A percentile compares a stretch with the other conserved stretches of the same genome.
phyloP scores from a whole-genome alignment of 2,888 invertebrate species.

The Dysmachus trigonus region DNA sequence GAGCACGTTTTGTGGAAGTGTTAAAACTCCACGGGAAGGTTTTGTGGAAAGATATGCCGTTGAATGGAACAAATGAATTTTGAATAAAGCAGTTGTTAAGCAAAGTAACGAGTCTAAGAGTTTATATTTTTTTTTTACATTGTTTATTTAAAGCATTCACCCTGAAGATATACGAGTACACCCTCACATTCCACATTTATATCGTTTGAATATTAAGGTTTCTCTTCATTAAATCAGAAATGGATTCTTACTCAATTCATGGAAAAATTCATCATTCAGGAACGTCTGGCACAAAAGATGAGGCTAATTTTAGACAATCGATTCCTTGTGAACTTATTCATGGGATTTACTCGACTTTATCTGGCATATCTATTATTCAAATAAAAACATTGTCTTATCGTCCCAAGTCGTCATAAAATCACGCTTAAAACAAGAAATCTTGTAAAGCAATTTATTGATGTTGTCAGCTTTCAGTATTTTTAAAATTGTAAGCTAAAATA shows the following conservation, averaged over 20 bases:
- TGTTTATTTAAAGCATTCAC: not conserved
- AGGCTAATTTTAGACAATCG: not conserved
- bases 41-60: constrained; percentile 10
- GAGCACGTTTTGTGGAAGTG: constrained; percentile 5
- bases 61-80: not conserved
- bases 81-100: not conserved
- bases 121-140: not conserved
- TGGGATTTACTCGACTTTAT: not conserved
- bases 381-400: not conserved
- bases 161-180: not conserved
- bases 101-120: not conserved
- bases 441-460: not conserved
- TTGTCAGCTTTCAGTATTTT: not conserved
- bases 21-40: too few relatives aligned
- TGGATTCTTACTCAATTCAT: not conserved
- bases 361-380: not conserved
- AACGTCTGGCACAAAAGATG: not conserved
- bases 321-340: not conserved
- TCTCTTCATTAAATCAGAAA: not conserved
- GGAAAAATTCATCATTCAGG: not conserved
- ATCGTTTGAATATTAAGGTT: not conserved
- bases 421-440: not conserved
- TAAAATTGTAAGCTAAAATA: not conserved
- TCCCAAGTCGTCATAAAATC: not conserved
- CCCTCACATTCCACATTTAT: not conserved